Base-by-base conservation (phyloP, 2,888 invertebrate species). In the Lasioglossum leucozonium region DNA sequence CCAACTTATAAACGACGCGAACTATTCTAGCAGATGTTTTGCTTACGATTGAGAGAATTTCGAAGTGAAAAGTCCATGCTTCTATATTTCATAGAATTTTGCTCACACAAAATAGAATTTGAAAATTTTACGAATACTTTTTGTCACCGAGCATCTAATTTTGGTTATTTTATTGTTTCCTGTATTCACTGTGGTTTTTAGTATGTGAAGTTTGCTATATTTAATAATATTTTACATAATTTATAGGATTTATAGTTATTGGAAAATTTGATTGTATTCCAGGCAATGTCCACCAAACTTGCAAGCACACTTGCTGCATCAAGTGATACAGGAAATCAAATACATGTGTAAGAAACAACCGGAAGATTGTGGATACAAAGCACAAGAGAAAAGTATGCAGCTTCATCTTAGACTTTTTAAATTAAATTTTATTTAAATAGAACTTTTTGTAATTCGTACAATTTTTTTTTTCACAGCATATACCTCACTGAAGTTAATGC, bases 401-500 rank as follows among this genome's bases (percentile, higher is more conserved):
- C 5, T 67, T 47, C 42, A 13, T 22, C 26, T 51, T 34, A 10
- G 34, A 67, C 16, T 10, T 26, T n/a, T 47, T 37, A 6, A 44
- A 16, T 58, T 82, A 4, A 37, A n/a, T 22, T 5, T 58, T 3
- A 42, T 37, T 30, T 62, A 62, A 11, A 16, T 30, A 34, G 22
- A 10, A 73, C 2, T 18, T 16, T 62, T 51, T 18, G 30, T 30
- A n/a, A 74, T 44, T 11, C 0, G 22, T 79, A 79, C 1, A 67
- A 67, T 82, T 82, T 86, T 89, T 89, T 88, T 96, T 96, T 34
- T 34, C n/a, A 69, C 95, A 97, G 97, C 96, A 88, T 97, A 97
- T 94, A 96, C 97, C 94, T 97, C 97, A 72, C 95, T 97, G 84
- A 96, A 97, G 92, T 95, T 98, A 89, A 97, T 97, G 97, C 97